phyloP scores from a whole-genome alignment of 1,140 invertebrate species.

The Microplitis demolitor region DNA sequence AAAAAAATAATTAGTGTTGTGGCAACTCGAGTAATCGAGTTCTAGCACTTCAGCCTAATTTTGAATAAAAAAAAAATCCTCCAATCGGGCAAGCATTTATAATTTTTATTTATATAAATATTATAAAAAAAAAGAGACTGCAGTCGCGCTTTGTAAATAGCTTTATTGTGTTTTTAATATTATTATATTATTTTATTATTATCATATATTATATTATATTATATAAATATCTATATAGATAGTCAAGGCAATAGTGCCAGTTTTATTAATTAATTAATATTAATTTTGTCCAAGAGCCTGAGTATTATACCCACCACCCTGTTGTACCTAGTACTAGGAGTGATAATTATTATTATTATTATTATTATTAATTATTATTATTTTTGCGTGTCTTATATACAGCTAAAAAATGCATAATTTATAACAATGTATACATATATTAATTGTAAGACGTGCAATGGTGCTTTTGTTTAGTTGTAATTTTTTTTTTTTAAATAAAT shows the following conservation, averaged over 20 bases:
- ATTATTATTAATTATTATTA: conserved; percentile 25
- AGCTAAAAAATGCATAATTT: not conserved
- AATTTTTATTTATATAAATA: conserved; percentile 7
- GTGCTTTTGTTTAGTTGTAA: not conserved
- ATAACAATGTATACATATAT: not conserved
- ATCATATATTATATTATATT: conserved; percentile 42
- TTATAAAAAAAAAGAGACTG: conserved; percentile 44
- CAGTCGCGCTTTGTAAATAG: conserved; percentile 60
- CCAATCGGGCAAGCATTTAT: not conserved
- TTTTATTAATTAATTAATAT: conserved; percentile 24
- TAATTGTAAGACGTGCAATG: not conserved
- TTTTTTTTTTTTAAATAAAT: not conserved
- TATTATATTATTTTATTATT: conserved; percentile 49
- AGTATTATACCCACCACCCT: conserved; percentile 30
- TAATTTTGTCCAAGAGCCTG: not conserved
- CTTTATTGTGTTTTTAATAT: conserved; percentile 56
- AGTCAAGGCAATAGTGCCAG: not conserved
- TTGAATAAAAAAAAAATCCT: conserved; percentile 1
- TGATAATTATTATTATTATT: conserved; percentile 52
- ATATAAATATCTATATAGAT: conserved; percentile 43
- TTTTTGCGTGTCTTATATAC: not conserved
- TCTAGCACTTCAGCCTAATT: conserved; percentile 18
- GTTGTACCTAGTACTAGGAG: conserved; percentile 54
- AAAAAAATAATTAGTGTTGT: conserved; percentile 8
- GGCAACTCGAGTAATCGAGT: conserved; percentile 24